Evolutionary conservation across 53 echinoderm and acorn worm genomes (phyloP).

Genomic region (Stichopus horrens): DNA sequence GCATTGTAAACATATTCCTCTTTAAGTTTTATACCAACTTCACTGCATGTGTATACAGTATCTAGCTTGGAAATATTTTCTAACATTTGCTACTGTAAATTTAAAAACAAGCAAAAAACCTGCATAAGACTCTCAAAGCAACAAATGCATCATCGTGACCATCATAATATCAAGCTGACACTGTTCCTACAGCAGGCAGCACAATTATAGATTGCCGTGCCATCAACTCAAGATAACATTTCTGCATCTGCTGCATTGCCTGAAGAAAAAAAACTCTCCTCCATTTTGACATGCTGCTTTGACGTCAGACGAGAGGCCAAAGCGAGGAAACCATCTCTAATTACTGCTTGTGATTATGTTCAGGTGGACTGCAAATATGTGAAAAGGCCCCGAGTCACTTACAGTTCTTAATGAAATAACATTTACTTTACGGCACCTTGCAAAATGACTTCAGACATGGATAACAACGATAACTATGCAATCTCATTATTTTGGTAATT

Average conservation of each 20-base stretch:
- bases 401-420: constrained; percentile 26
- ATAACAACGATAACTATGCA: background rate
- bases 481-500: background rate
- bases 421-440: constrained; percentile 3
- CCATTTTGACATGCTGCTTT: constrained; percentile 34
- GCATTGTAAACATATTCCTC: too few relatives aligned
- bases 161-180: background rate
- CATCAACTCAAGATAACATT: constrained; percentile 37
- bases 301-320: constrained; percentile 44
- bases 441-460: background rate
- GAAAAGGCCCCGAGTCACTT: constrained; percentile 29
- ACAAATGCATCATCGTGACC: background rate
- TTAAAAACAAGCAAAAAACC: too few relatives aligned
- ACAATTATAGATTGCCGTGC: background rate
- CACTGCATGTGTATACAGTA: too few relatives aligned
- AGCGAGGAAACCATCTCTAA: constrained; percentile 26
- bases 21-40: too few relatives aligned
- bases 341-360: constrained; percentile 35
- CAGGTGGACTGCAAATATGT: constrained; percentile 29
- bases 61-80: too few relatives aligned
- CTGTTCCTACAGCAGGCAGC: constrained; percentile 10
- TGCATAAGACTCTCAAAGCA: background rate
- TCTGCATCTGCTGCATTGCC: constrained; percentile 39
- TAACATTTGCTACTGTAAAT: too few relatives aligned
- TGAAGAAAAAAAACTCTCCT: constrained; percentile 29